phyloP scores from a whole-genome alignment of 2,888 invertebrate species.

The Tribolium freemani region DNA sequence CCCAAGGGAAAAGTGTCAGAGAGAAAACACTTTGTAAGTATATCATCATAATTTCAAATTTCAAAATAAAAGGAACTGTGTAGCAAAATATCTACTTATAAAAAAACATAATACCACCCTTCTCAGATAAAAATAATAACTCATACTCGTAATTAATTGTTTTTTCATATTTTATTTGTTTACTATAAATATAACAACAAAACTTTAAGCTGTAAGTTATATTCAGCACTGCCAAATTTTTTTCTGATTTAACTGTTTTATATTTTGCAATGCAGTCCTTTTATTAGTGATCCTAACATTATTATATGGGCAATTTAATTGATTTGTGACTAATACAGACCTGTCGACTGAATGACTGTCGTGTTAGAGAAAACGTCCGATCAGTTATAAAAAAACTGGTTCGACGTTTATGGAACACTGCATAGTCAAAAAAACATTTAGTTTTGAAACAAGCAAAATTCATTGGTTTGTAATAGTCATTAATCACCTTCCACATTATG shows the following conservation, averaged over 20 bases:
- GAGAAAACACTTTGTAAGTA: constrained; percentile 61
- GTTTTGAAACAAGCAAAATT: neutral
- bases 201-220: no score
- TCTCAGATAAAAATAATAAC: neutral
- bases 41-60: neutral
- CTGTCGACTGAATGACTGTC: no score
- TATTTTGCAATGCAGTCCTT: constrained; percentile 24
- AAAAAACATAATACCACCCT: neutral
- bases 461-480: neutral
- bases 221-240: neutral
- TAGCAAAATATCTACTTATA: neutral
- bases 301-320: neutral
- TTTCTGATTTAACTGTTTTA: neutral
- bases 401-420: no score
- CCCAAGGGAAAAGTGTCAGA: constrained; percentile 44
- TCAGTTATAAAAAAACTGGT: no score
- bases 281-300: neutral
- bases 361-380: no score
- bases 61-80: constrained; percentile 13
- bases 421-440: neutral
- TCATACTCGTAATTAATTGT: neutral
- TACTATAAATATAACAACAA: no score
- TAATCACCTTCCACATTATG: neutral
- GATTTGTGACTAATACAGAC: no score
- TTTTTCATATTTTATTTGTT: neutral